Evolutionary conservation across 2,113 vertebrate genomes (phyloP).

Genomic region (Motacilla alba): DNA sequence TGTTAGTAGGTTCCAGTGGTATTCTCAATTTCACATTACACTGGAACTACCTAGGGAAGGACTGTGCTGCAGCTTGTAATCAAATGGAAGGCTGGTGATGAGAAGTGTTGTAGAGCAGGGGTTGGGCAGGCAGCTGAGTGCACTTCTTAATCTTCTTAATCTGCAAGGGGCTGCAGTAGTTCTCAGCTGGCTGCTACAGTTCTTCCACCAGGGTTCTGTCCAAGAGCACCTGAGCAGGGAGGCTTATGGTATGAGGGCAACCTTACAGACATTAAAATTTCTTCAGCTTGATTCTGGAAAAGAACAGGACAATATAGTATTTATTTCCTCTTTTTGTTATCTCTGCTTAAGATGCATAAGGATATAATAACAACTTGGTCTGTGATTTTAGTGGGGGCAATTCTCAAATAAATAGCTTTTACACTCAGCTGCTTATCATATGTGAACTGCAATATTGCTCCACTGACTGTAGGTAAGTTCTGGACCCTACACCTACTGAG

Average conservation of each 20-base stretch:
- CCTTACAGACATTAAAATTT: not conserved
- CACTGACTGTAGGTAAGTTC: not conserved
- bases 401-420: not conserved
- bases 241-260: not conserved
- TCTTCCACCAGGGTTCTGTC: not conserved
- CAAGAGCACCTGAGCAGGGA: not conserved
- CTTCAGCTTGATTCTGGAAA: conserved; percentile 23
- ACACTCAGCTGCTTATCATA: not conserved
- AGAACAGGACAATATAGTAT: not conserved
- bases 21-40: not conserved
- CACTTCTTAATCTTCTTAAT: not conserved
- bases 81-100: not conserved
- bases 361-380: not conserved
- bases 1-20: not conserved
- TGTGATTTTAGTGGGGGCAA: not conserved
- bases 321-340: not conserved
- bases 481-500: not conserved
- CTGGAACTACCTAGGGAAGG: not conserved
- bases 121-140: not conserved
- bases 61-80: not conserved
- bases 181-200: not conserved
- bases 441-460: not conserved
- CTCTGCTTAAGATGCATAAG: not conserved
- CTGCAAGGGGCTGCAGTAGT: not conserved
- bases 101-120: not conserved